Percentiles rank a stretch among this genome's conserved stretches.
Conservation (phyloP, 1,140 invertebrate genomes). For the Brachionus rotundiformis region DNA sequence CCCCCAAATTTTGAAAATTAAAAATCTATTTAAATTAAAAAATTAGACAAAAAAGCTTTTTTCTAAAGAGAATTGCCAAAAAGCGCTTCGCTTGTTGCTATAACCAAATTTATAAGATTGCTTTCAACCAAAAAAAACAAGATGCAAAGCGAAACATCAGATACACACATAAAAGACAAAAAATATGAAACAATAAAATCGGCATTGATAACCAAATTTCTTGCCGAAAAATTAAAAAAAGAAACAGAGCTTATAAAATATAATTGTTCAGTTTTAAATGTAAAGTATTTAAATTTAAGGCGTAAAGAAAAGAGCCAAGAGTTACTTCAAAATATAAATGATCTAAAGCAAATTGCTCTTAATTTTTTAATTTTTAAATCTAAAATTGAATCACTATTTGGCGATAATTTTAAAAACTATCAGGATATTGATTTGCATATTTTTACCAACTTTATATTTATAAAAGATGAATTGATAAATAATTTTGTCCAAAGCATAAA, state of each 20-base stretch:
- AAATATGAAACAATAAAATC: not conserved
- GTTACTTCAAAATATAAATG: not conserved
- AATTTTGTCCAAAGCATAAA: not conserved
- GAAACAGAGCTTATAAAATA: constrained; percentile 21
- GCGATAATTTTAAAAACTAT: not conserved
- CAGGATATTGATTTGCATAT: not conserved
- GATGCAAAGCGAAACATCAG: not conserved
- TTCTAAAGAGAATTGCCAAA: too few species aligned
- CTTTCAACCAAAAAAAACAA: not conserved
- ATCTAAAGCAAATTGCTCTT: not conserved
- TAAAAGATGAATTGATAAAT: constrained; percentile 10
- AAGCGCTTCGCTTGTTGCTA: not conserved
- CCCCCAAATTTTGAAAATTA: too few species aligned
- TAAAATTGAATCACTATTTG: not conserved
- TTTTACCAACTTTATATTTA: constrained; percentile 3
- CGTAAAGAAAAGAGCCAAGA: constrained; percentile 18
- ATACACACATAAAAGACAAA: not conserved
- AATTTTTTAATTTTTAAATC: not conserved
- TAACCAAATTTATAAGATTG: not conserved
- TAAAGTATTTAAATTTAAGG: constrained; percentile 18
- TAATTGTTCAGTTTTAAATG: not conserved
- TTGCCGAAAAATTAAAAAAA: constrained; percentile 5
- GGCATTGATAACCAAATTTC: constrained; percentile 8
- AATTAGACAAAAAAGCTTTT: too few species aligned
- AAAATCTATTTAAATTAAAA: too few species aligned